A percentile compares a stretch with the other conserved stretches of the same genome.
Evolutionary conservation across 2,113 vertebrate genomes (phyloP).

Genomic region (Sturnira hondurensis): DNA sequence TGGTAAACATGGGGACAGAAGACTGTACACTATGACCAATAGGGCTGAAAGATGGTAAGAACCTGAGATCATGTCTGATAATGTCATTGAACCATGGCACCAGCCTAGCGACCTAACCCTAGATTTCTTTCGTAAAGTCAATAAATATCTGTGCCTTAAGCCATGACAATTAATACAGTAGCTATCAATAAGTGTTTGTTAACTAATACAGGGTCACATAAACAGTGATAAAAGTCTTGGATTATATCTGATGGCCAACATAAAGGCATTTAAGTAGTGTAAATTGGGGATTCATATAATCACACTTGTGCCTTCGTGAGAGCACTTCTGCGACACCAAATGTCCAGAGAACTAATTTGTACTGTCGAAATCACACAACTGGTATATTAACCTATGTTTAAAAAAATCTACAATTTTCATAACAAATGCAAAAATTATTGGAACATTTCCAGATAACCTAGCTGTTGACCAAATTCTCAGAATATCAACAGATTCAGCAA

Average conservation of each 20-base stretch:
- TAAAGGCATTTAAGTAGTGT: neutral
- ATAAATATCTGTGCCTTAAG: neutral
- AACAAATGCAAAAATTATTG: neutral
- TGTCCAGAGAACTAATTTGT: neutral
- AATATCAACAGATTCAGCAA: conserved; percentile 4
- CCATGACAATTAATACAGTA: neutral
- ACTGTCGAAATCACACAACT: neutral
- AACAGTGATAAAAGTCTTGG: neutral
- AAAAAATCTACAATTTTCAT: neutral
- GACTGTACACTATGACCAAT: neutral
- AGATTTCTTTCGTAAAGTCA: neutral
- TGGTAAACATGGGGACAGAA: neutral
- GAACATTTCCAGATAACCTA: neutral
- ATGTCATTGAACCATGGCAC: neutral
- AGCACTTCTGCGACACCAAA: neutral
- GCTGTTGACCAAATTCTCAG: neutral
- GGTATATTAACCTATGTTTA: neutral
- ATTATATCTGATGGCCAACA: neutral
- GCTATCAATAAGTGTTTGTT: neutral
- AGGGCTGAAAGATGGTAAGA: neutral
- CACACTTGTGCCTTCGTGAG: neutral
- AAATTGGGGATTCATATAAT: neutral
- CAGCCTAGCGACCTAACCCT: neutral
- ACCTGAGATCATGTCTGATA: neutral
- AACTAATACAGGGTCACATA: neutral